Base-by-base conservation (phyloP, 2,113 vertebrate genomes). In the Forbesichthys papilliferus region DNA sequence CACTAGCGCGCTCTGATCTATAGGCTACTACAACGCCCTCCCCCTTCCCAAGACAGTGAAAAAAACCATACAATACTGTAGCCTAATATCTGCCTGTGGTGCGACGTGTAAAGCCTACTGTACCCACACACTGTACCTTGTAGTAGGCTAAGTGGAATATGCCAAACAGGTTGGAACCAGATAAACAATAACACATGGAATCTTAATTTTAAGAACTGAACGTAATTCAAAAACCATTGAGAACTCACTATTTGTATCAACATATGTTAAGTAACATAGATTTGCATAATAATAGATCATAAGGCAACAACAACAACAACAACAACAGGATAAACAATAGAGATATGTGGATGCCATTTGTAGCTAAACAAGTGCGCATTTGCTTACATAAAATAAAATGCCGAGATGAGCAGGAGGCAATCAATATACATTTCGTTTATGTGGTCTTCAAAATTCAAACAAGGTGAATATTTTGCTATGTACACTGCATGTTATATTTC, bases 101-200 rank as follows among this genome's bases (percentile, higher is more conserved):
- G 68, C 73, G 68, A 52, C 60, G 58, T 34, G 61, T 27, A 27
- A 27, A 27, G 27, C 27, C 27, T 27, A 27, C 27, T 27, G 27
- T 27, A 27, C 27, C 27, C 58, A 64, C 57, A 66, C 12, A 74
- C 66, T 73, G 47, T 72, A 67, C 73, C 73, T 71, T 71, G 61
- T 76, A 54, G 74, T 73, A 58, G 13, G 59, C 74, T 81, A 73
- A 73, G 66, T 57, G 67, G 73, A 27, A 27, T 27, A 27, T 75
- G 75, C 82, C 82, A 86, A 83, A 74, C 80, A 74, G 81, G 74
- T 80, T 74, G 80, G 69, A 81, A 84, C 75, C 68, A 63, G 72
- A 79, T 79, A 54, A 63, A 64, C 47, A 61, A 46, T 56, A 74
- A 85, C 73, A 59, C 51, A 51, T 16, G n/a, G 64, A 68, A 64